Evolutionary conservation across 1,140 invertebrate genomes (phyloP).

Genomic region (Pseudomyrmex concolor): DNA sequence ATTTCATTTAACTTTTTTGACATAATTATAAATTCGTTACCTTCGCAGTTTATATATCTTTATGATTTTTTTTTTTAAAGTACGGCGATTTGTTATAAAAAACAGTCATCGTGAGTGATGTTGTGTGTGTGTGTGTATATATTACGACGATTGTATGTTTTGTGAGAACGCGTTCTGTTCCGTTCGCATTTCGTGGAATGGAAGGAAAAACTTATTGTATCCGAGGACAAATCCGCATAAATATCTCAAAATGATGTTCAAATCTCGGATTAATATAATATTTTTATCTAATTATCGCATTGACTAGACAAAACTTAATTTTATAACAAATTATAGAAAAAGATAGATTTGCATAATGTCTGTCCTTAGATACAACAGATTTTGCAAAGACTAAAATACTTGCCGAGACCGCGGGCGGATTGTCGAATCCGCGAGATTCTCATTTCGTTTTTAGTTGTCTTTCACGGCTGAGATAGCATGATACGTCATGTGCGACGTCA

Average conservation of each 20-base stretch:
- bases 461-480: too few relatives aligned
- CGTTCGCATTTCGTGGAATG: neutral
- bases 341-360: neutral
- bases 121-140: neutral
- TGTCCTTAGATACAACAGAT: neutral
- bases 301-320: neutral
- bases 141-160: conserved; percentile 7
- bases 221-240: neutral
- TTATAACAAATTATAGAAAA: neutral
- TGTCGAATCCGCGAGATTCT: conserved; percentile 17
- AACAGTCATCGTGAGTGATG: conserved; percentile 19
- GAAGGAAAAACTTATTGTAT: neutral
- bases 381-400: neutral
- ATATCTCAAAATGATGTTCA: neutral
- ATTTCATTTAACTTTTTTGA: neutral
- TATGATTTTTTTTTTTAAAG: conserved; percentile 27
- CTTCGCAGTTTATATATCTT: conserved; percentile 4
- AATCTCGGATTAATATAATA: neutral
- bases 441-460: conserved; percentile 18
- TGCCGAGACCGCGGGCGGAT: neutral
- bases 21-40: conserved; percentile 29
- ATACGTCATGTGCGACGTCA: too few relatives aligned
- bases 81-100: conserved; percentile 45
- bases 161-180: conserved; percentile 2
- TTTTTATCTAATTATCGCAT: neutral